Conservation (phyloP, 2,888 invertebrate species). For the Drosophila mettleri region DNA sequence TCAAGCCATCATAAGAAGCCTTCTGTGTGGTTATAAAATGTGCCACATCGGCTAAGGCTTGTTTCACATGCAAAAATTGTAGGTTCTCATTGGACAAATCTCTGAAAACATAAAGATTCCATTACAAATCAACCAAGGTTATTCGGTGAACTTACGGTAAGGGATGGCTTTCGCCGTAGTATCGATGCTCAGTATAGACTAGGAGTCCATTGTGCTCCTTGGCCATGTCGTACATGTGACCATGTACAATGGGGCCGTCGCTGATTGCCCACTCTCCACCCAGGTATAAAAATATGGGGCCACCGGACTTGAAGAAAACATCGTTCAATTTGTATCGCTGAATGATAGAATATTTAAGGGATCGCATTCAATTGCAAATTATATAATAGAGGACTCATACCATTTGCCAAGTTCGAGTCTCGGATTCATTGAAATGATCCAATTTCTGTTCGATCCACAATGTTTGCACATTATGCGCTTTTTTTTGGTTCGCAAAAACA, state of each 20-base stretch:
- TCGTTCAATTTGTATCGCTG: conserved; percentile 86
- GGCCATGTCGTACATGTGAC: conserved; percentile 88
- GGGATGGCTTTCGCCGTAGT: conserved; percentile 91
- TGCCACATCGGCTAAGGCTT: conserved; percentile 89
- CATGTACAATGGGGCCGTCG: conserved; percentile 86
- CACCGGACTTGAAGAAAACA: conserved; percentile 85
- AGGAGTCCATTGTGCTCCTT: conserved; percentile 87
- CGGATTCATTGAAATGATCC: conserved; percentile 87
- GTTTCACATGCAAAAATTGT: conserved; percentile 88
- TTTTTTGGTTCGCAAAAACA: conserved; percentile 58
- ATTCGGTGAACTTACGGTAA: conserved; percentile 86
- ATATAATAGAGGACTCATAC: conserved; percentile 46
- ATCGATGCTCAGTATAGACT: conserved; percentile 93
- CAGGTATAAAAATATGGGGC: conserved; percentile 88
- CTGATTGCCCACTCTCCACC: conserved; percentile 90
- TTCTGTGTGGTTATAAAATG: conserved; percentile 87
- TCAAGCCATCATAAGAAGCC: conserved; percentile 76
- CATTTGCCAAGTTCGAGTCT: conserved; percentile 87
- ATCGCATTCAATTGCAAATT: background rate
- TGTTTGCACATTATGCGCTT: conserved; percentile 65
- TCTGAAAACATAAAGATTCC: conserved; percentile 76
- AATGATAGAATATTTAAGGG: background rate
- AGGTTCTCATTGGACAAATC: conserved; percentile 87
- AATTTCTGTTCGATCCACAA: conserved; percentile 87
- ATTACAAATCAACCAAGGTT: rapidly evolving